phyloP scores from a whole-genome alignment of 2,888 invertebrate species.

The Zygogramma bicolorata region DNA sequence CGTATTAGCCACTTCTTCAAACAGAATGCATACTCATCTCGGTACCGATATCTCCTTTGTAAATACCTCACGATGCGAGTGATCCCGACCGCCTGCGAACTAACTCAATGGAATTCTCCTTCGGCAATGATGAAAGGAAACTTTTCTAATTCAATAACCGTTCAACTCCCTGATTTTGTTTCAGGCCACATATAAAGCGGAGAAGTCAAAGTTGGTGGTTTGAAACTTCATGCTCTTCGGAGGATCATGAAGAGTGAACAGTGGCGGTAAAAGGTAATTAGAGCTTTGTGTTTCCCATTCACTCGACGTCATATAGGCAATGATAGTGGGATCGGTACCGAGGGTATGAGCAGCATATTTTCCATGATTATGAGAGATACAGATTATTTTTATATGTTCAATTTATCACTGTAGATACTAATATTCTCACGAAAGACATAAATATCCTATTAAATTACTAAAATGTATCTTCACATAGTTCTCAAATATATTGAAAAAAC shows the following conservation, averaged over 20 bases:
- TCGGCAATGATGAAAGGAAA: not conserved
- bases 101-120: not conserved
- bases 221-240: not conserved
- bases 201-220: not conserved
- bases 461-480: too few relatives aligned
- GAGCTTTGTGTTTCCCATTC: too few relatives aligned
- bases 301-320: too few relatives aligned
- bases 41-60: not conserved
- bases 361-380: too few relatives aligned
- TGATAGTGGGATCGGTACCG: too few relatives aligned
- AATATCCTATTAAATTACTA: too few relatives aligned
- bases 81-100: not conserved
- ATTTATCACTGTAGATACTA: too few relatives aligned
- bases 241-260: not conserved
- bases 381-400: too few relatives aligned
- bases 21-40: not conserved
- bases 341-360: too few relatives aligned
- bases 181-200: not conserved
- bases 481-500: too few relatives aligned
- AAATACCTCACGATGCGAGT: not conserved
- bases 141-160: not conserved
- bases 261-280: not conserved
- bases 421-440: too few relatives aligned
- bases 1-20: not conserved
- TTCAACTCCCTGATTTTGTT: not conserved